Base-by-base conservation (phyloP, 2,113 vertebrate species). In the Rhineura floridana region DNA sequence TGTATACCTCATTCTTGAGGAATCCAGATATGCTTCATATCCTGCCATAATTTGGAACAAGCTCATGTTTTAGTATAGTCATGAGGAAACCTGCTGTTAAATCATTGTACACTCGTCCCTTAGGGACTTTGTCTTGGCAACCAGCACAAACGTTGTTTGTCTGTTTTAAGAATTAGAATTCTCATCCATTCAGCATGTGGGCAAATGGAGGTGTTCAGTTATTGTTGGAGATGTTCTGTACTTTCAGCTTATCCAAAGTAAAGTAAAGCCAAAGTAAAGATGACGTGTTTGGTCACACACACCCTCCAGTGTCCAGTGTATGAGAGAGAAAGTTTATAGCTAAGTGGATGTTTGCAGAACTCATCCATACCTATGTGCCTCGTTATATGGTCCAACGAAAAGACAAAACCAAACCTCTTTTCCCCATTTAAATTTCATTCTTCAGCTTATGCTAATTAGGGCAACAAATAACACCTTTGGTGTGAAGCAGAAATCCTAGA, bases 11-110 rank as follows among this genome's bases (percentile, higher is more conserved):
- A 1, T 48, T 8, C 55, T 0, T 0, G n/a, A 86, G 62, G 21
- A 81, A 91, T 90, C 86, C 42, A 87, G 63, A 90, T 52, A 52
- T 88, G 67, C 9, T 89, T 67, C 11, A 0, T 44, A 67, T 65
- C 44, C 2, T 70, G 75, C 89, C 76, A 36, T 75, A 65, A 88
- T 76, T 4, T 72, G 84, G 82, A 72, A 77, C 46, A 33, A 76
- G 65, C 5, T n/a, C 42, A 42, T 9, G 0, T 83, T 63, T 91
- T 84, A 63, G 39, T 67, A 48, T 13, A 46, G 10, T 69, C 67
- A 8, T 84, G 76, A 52, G 67, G 88, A 83, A 86, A 62, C 1
- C 19, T 63, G 65, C 11, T 83, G 79, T 65, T 77, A 23, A 85
- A 36, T 48, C 30, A 77, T n/a, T 85, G 39, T 48, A 65, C 23